Percentiles rank a stretch among this genome's conserved stretches.
phyloP scores from a whole-genome alignment of 2,113 vertebrate genomes.

The Chauna torquata region DNA sequence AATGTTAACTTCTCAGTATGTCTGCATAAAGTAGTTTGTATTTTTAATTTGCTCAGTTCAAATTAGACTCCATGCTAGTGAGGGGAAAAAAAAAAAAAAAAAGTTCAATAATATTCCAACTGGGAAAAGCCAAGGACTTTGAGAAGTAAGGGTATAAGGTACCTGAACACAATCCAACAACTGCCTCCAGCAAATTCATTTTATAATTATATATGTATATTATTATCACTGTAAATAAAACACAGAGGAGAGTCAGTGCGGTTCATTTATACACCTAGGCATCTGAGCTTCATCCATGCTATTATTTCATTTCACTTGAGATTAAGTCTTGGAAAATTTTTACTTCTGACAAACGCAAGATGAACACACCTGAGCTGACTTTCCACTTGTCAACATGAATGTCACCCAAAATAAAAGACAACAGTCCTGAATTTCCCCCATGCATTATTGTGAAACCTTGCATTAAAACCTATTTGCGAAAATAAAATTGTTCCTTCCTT shows the following conservation, averaged over 20 bases:
- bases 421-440: background rate
- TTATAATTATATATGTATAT: background rate
- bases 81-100: background rate
- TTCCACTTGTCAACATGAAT: background rate
- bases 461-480: background rate
- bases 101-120: background rate
- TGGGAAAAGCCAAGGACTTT: background rate
- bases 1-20: background rate
- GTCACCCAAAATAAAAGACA: background rate
- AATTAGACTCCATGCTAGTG: background rate
- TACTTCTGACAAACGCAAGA: background rate
- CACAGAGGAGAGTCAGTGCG: background rate
- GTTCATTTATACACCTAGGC: background rate
- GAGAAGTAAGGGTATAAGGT: background rate
- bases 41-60: background rate
- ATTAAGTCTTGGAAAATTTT: background rate
- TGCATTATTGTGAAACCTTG: background rate
- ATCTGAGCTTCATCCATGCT: background rate
- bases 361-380: background rate
- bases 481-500: background rate
- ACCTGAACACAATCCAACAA: background rate
- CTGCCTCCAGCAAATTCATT: background rate
- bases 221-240: background rate
- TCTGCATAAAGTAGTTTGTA: background rate
- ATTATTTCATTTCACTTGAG: background rate